These are phyloP conservation scores for Himalopsyche tibetana DNA, from an alignment of 2,888 invertebrate genomes.

Conservation along the genomic window DNA sequence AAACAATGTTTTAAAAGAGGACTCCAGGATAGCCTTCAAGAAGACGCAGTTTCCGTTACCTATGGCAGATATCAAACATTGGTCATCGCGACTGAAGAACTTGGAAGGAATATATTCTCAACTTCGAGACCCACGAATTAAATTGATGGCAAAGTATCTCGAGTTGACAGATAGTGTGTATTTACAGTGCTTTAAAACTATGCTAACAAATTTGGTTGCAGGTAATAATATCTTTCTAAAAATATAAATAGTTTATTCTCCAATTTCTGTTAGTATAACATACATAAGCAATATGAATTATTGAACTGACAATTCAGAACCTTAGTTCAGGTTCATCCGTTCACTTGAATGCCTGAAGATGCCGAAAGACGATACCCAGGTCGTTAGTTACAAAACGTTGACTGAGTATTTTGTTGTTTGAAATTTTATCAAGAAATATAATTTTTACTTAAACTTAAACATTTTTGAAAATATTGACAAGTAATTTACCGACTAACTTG, in stretches of 20 bases:
- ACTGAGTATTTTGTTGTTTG: too few relatives aligned
- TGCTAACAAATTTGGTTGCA: constrained; percentile 87
- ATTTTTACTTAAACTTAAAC: too few relatives aligned
- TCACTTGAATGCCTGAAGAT: too few relatives aligned
- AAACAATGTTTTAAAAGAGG: constrained; percentile 86
- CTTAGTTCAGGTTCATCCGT: too few relatives aligned
- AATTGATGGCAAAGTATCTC: constrained; percentile 88
- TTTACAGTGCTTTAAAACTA: constrained; percentile 84
- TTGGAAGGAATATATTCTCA: constrained; percentile 92
- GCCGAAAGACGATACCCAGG: too few relatives aligned
- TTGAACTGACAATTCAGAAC: too few relatives aligned
- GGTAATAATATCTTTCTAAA: constrained; percentile 75
- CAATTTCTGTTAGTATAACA: constrained; percentile 68
- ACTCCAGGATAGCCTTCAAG: constrained; percentile 83
- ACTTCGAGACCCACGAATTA: constrained; percentile 87
- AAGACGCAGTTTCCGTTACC: constrained; percentile 85
- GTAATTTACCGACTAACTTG: too few relatives aligned
- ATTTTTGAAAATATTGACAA: too few relatives aligned
- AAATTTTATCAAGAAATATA: too few relatives aligned
- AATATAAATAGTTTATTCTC: too few relatives aligned
- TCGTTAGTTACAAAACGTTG: too few relatives aligned
- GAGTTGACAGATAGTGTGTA: constrained; percentile 89
- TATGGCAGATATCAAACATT: constrained; percentile 85
- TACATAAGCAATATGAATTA: too few relatives aligned
- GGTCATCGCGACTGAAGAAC: constrained; percentile 86